Base-by-base conservation (phyloP, 2,888 invertebrate genomes). In the Archips crataeganus region DNA sequence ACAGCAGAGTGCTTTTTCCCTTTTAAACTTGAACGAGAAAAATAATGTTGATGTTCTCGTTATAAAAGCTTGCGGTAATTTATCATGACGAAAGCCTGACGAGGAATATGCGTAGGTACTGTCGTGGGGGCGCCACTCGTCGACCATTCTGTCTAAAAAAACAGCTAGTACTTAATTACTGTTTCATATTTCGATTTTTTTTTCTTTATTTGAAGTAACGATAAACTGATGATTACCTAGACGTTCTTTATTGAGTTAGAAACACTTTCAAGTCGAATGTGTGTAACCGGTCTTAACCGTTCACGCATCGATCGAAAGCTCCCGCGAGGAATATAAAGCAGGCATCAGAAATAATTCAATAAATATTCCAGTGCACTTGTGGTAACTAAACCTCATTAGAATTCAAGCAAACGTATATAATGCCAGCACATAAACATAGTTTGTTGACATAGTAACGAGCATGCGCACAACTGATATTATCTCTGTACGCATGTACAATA, bases 381-480 rank as follows among this genome's bases (percentile, higher is more conserved):
- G 13, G 61, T 64, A 68, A 70, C 74, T 70, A 65, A 45, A 34
- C 51, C 45, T 34, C 74, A 70, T 74, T 74, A 74, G 54, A 61
- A 65, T 74, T 79, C 77, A 76, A 75, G 78, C 77, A 79, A 77
- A 77, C 74, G 76, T 75, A 77, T 74, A 70, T 80, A 77, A 67
- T 49, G 74, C 77, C 71, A 69, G 74, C 79, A 76, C 78, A 80
- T 76, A 75, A 79, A 81, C 80, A 79, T 79, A 85, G 80, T 79
- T 89, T 90, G 94, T 93, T 93, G 92, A 92, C 93, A 92, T 90
- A 87, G 85, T 80, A 81, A 86, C 83, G 90, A 81, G 88, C 93
- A 93, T 94, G 94, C 94, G 93, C 92, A 90, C 77, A 84, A 77
- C 78, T 74, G 76, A 83, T 81, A 80, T 82, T 87, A 89, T 91